Conservation (phyloP, 2,888 invertebrate genomes). For the Anaspis maculata region DNA sequence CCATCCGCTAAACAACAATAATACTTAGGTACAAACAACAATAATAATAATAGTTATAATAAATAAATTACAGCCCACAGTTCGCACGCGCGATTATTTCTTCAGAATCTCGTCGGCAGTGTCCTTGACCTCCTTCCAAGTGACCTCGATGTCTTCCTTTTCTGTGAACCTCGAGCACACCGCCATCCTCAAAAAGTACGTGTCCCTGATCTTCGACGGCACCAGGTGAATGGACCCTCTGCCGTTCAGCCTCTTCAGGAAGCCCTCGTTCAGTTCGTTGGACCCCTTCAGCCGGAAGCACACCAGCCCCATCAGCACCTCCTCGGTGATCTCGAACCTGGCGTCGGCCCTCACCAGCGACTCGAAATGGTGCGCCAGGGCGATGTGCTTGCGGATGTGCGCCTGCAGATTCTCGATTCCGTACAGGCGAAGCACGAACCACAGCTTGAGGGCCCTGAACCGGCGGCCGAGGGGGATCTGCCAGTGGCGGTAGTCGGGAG, state of each 20-base stretch:
- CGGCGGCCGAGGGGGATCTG: slow-evolving; percentile 91
- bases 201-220: slow-evolving; percentile 77
- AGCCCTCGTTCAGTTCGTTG: slow-evolving; percentile 73
- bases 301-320: slow-evolving; percentile 89
- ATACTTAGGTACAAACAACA: background rate
- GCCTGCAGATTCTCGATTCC: slow-evolving; percentile 83
- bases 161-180: slow-evolving; percentile 81
- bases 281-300: slow-evolving; percentile 88
- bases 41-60: slow-evolving; percentile 4
- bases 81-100: slow-evolving; percentile 13
- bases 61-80: slow-evolving; percentile 6
- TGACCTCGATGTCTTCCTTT: slow-evolving; percentile 70
- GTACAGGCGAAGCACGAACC: slow-evolving; percentile 89
- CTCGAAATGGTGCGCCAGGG: slow-evolving; percentile 82
- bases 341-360: slow-evolving; percentile 63
- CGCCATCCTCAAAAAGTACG: slow-evolving; percentile 81
- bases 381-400: slow-evolving; percentile 77
- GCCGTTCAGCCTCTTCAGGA: slow-evolving; percentile 79
- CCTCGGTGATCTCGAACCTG: slow-evolving; percentile 82
- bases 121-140: slow-evolving; percentile 79
- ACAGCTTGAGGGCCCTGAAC: slow-evolving; percentile 86
- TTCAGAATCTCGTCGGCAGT: slow-evolving; percentile 61
- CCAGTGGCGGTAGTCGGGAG: slow-evolving; percentile 95
- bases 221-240: slow-evolving; percentile 88
- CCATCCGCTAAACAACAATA: slow-evolving; percentile 9